Base-by-base conservation (phyloP, 2,797 vertebrate species). In the Falco novaeseelandiae region DNA sequence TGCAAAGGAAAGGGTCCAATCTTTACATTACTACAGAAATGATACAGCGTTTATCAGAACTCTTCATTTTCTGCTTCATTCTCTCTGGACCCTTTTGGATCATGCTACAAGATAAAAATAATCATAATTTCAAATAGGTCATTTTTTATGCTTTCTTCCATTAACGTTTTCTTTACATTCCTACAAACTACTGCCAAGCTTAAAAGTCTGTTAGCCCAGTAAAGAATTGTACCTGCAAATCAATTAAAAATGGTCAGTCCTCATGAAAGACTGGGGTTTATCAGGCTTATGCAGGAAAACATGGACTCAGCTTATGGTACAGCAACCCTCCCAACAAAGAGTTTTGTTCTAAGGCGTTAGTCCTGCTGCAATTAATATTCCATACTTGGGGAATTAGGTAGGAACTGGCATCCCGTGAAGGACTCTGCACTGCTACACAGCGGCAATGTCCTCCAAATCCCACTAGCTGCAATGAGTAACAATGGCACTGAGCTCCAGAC, bases 1-100 rank as follows among this genome's bases (percentile, higher is more conserved):
- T 81, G 49, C 34, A 66, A 96, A 94, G 55, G 27, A 90, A 93
- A 96, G 49, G 77, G 65, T 74, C 70, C 83, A 66, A 94, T 72
- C 58, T 70, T 93, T 86, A 90, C 59, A 69, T 52, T 78, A 54
- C 25, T 80, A 74, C 15, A 77, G 63, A 85, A 95, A 87, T n/a
- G 8, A 85, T 36, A 85, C 0, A 4, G 19, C 69, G 32, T 85
- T 90, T 92, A 89, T 67, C 78, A 77, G 61, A 92, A 81, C 44
- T 70, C 52, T 34, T 27, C 49, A 62, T 88, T 71, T 91, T 83
- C 77, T 86, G 32, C 54, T 93, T 83, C 78, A 44, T 85, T 81
- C 52, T 91, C 79, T 52, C 58, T 46, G 38, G 76, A 62, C 19
- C 12, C 36, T 58, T 69, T 80, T 55, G 58, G 57, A 80, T 78